phyloP scores from a whole-genome alignment of 2,888 invertebrate genomes.

The Oscheius sp. region DNA sequence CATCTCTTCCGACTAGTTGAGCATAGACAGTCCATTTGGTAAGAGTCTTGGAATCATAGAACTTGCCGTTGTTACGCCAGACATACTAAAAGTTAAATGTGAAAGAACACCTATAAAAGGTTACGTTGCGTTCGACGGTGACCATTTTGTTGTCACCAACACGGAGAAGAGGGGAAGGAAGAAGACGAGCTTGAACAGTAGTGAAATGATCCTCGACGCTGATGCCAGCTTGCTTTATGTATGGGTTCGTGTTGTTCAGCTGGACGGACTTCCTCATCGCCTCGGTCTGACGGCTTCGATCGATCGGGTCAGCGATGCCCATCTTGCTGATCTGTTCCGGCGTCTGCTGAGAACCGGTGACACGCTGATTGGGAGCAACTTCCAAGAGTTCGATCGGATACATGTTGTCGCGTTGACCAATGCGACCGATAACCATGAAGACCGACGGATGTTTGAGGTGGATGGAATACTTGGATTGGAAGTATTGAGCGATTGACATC shows the following conservation, averaged over 20 bases:
- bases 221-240: constrained; percentile 13
- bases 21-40: background rate
- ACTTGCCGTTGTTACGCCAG: constrained; percentile 1
- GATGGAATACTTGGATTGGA: constrained; percentile 42
- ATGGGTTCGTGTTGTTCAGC: background rate
- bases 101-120: background rate
- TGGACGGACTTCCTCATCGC: constrained; percentile 7
- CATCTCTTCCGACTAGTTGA: background rate
- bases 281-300: constrained; percentile 17
- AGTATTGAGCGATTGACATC: constrained; percentile 40
- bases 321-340: constrained; percentile 43
- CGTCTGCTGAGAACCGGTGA: constrained; percentile 50
- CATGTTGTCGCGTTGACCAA: constrained; percentile 37
- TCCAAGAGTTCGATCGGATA: constrained; percentile 52
- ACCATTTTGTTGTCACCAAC: background rate
- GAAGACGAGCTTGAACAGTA: background rate
- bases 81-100: background rate
- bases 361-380: constrained; percentile 53
- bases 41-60: background rate
- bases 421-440: constrained; percentile 40
- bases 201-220: background rate
- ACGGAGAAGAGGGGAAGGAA: background rate
- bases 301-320: constrained; percentile 7
- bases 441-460: constrained; percentile 39
- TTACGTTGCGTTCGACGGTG: constrained; percentile 3